Conservation (phyloP, 2,113 vertebrate genomes). For the Aptenodytes patagonicus region DNA sequence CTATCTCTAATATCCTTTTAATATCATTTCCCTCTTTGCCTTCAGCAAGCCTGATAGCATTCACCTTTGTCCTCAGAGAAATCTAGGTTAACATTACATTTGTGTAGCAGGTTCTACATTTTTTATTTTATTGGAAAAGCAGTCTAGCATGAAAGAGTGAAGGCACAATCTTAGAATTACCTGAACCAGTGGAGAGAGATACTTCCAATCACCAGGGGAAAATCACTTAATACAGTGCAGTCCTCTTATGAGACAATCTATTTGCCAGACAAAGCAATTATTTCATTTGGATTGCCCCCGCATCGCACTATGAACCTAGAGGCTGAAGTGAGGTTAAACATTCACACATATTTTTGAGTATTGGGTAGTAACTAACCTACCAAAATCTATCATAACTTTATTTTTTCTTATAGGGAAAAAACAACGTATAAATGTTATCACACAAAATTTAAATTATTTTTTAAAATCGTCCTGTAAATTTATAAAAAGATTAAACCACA, state of each 20-base stretch:
- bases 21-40: constrained; percentile 71
- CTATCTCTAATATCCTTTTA: constrained; percentile 73
- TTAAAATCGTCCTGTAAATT: background rate
- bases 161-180: constrained; percentile 76
- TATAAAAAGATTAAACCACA: background rate
- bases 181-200: constrained; percentile 68
- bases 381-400: background rate
- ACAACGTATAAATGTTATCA: background rate
- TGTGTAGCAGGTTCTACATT: constrained; percentile 76
- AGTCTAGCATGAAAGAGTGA: constrained; percentile 77
- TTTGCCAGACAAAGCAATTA: constrained; percentile 59
- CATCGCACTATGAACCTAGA: background rate
- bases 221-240: constrained; percentile 64
- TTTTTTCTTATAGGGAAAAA: background rate
- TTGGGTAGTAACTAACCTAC: background rate
- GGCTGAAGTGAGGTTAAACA: background rate
- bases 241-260: constrained; percentile 62
- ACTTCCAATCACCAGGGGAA: constrained; percentile 29
- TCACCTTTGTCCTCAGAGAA: constrained; percentile 70
- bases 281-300: constrained; percentile 46
- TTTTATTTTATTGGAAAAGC: constrained; percentile 87
- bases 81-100: constrained; percentile 86
- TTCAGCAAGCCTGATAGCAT: constrained; percentile 61
- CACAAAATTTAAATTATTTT: background rate
- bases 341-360: background rate